Percentiles rank a stretch among this genome's conserved stretches.
Conservation (phyloP, 2,797 vertebrate genomes). For the Botia kubotai region DNA sequence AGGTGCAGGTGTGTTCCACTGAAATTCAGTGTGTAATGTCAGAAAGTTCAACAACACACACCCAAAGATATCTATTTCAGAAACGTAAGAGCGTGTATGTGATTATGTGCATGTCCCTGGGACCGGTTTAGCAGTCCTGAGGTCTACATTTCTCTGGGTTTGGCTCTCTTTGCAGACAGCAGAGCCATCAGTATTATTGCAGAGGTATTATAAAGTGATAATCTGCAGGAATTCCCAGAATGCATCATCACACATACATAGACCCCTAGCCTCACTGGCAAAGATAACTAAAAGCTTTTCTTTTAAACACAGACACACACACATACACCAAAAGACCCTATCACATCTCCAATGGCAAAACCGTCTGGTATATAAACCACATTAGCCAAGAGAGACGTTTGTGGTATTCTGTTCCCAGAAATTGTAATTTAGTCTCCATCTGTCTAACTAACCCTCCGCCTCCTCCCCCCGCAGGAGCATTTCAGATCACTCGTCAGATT, state of each 20-base stretch:
- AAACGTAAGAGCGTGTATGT: background rate
- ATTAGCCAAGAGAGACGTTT: conserved; percentile 60
- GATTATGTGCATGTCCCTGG: background rate
- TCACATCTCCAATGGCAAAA: conserved; percentile 41
- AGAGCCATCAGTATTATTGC: conserved; percentile 42
- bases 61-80: background rate
- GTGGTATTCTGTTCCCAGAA: conserved; percentile 63
- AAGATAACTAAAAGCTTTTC: conserved; percentile 4
- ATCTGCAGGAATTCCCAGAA: conserved; percentile 50
- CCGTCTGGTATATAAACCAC: conserved; percentile 49
- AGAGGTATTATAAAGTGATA: conserved; percentile 37
- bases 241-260: conserved; percentile 24
- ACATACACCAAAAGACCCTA: background rate
- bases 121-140: background rate
- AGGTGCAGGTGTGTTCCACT: conserved; percentile 24
- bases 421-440: conserved; percentile 17
- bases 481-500: conserved; percentile 92
- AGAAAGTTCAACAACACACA: background rate
- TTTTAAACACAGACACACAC: background rate
- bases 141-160: conserved; percentile 24
- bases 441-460: conserved; percentile 17
- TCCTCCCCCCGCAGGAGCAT: conserved; percentile 75
- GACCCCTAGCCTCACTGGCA: conserved; percentile 32
- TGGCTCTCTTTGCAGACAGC: conserved; percentile 16
- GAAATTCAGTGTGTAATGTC: background rate